A percentile compares a stretch with the other conserved stretches of the same genome.
Evolutionary conservation across 1,140 invertebrate species (phyloP).

Genomic region (Calliphora vicina): DNA sequence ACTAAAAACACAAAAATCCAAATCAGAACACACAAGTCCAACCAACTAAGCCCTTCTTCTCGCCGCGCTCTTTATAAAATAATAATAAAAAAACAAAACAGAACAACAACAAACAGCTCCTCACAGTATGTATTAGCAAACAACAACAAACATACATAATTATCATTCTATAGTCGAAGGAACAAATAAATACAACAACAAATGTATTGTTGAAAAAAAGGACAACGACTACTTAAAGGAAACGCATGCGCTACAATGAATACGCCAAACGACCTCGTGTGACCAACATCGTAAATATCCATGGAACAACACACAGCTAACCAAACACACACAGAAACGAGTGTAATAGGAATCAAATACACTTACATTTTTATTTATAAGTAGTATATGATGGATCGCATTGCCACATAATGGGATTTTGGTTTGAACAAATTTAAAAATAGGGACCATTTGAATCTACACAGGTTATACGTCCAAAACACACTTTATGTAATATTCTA

Average conservation of each 20-base stretch:
- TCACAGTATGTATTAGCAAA: neutral
- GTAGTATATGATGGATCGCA: too few relatives aligned
- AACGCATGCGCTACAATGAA: constrained; percentile 30
- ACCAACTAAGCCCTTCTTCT: neutral
- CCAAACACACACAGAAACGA: neutral
- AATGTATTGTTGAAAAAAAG: constrained; percentile 5
- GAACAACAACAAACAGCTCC: too few relatives aligned
- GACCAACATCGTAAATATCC: constrained; percentile 23
- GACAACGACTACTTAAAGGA: constrained; percentile 25
- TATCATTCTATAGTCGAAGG: neutral
- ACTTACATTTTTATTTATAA: neutral
- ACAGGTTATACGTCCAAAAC: too few relatives aligned
- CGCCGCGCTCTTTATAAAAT: neutral
- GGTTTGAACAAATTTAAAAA: too few relatives aligned
- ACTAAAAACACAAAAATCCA: neutral
- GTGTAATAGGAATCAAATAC: neutral
- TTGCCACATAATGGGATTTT: too few relatives aligned
- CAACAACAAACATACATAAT: neutral
- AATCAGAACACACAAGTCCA: neutral
- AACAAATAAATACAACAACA: too few relatives aligned
- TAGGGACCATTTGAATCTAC: too few relatives aligned
- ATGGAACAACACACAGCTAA: too few relatives aligned
- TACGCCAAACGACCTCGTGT: constrained; percentile 35
- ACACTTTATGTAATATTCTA: too few relatives aligned
- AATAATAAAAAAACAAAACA: neutral